Evolutionary conservation across 2,888 invertebrate genomes (phyloP).

Genomic region (Cylloceria caligata): DNA sequence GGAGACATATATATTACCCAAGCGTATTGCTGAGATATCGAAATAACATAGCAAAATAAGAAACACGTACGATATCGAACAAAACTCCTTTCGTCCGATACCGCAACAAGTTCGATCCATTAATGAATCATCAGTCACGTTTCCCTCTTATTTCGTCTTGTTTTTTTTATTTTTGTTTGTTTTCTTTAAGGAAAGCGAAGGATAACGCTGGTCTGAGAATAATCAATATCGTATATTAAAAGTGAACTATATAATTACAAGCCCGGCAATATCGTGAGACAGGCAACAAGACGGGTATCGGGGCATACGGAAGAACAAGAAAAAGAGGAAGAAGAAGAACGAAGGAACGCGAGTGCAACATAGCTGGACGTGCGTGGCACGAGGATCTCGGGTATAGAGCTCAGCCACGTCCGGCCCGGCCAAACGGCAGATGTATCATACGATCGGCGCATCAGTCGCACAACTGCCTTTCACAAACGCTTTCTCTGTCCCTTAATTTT

Average conservation of each 20-base stretch:
- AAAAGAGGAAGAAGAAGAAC: constrained; percentile 18
- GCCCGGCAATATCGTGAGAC: constrained; percentile 61
- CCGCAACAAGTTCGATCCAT: constrained; percentile 25
- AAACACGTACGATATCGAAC: constrained; percentile 6
- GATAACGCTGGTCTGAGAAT: constrained; percentile 64
- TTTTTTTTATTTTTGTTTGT: neutral
- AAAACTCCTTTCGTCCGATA: neutral
- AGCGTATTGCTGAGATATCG: constrained; percentile 26
- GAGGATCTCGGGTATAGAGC: constrained; percentile 52
- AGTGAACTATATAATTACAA: constrained; percentile 71
- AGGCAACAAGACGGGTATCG: constrained; percentile 64
- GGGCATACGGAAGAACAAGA: constrained; percentile 53
- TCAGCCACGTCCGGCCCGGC: constrained; percentile 56
- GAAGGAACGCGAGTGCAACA: constrained; percentile 46
- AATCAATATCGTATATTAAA: constrained; percentile 72
- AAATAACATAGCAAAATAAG: constrained; percentile 7
- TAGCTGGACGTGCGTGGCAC: constrained; percentile 65
- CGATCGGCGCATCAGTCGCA: constrained; percentile 59
- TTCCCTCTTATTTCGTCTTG: neutral
- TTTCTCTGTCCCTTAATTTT: constrained; percentile 25
- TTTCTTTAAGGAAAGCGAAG: constrained; percentile 26
- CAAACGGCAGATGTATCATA: constrained; percentile 71
- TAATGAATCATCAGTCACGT: constrained; percentile 27
- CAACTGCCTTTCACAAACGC: constrained; percentile 62
- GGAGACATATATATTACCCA: neutral